Conservation (phyloP, 1,140 invertebrate genomes). For the Saccostrea cuccullata region DNA sequence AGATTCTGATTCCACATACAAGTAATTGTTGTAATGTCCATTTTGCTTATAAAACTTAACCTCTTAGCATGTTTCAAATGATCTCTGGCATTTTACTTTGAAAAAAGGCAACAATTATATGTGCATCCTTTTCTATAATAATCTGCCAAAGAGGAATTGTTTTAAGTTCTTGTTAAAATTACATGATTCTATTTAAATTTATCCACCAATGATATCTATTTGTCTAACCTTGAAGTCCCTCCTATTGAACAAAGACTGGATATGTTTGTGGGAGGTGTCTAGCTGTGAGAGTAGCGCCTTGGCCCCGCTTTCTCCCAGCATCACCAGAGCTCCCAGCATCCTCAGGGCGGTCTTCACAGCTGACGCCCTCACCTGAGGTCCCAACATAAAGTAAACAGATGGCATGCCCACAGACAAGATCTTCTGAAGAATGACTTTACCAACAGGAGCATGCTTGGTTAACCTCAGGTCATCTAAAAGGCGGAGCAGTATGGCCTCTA, state of each 20-base stretch:
- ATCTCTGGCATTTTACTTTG: no score
- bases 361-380: slow-evolving; percentile 51
- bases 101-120: no score
- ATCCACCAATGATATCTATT: background rate
- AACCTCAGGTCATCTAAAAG: slow-evolving; percentile 52
- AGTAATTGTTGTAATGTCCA: no score
- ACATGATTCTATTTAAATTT: no score
- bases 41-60: no score
- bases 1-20: no score
- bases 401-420: slow-evolving; percentile 47
- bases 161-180: no score
- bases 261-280: slow-evolving; percentile 58
- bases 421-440: slow-evolving; percentile 55
- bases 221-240: slow-evolving; percentile 57
- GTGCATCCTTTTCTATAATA: no score
- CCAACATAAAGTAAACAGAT: slow-evolving; percentile 48
- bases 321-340: slow-evolving; percentile 59
- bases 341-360: slow-evolving; percentile 59
- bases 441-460: slow-evolving; percentile 44
- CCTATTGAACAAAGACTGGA: slow-evolving; percentile 52
- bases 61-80: no score
- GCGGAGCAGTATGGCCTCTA: slow-evolving; percentile 61
- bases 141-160: no score
- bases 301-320: slow-evolving; percentile 54
- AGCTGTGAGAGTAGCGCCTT: slow-evolving; percentile 59